phyloP scores from a whole-genome alignment of 1,140 invertebrate genomes.

The Eufriesea mexicana region DNA sequence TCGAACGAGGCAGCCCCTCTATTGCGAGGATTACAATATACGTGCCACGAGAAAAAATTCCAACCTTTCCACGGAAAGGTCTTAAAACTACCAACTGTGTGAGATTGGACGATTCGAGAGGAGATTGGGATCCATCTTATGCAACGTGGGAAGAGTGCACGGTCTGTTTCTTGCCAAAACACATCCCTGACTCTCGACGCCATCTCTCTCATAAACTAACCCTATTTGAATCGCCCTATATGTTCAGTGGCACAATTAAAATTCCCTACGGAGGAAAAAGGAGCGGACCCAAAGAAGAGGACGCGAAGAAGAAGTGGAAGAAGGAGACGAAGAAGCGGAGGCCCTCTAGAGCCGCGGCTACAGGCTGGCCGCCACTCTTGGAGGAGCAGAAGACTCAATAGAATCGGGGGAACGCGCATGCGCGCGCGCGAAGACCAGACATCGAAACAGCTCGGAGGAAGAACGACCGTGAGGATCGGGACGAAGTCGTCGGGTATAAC shows the following conservation, averaged over 20 bases:
- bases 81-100: not conserved
- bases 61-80: no score
- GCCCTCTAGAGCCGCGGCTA: not conserved
- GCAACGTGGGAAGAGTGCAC: not conserved
- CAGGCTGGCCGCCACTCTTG: not conserved
- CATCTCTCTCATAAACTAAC: no score
- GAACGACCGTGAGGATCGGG: constrained; percentile 59
- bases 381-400: constrained; percentile 16
- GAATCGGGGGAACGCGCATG: not conserved
- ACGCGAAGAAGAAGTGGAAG: not conserved
- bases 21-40: no score
- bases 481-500: constrained; percentile 44
- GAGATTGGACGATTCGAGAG: no score
- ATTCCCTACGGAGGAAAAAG: not conserved
- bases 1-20: no score
- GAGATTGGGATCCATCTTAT: not conserved
- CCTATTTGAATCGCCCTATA: constrained; percentile 19
- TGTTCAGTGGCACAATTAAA: constrained; percentile 33
- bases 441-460: constrained; percentile 9
- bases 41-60: no score
- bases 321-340: not conserved
- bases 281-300: not conserved
- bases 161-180: not conserved
- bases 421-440: constrained; percentile 11
- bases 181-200: no score